These are phyloP conservation scores for Cinara cedri DNA, from an alignment of 2,888 invertebrate genomes.

Conservation along the genomic window DNA sequence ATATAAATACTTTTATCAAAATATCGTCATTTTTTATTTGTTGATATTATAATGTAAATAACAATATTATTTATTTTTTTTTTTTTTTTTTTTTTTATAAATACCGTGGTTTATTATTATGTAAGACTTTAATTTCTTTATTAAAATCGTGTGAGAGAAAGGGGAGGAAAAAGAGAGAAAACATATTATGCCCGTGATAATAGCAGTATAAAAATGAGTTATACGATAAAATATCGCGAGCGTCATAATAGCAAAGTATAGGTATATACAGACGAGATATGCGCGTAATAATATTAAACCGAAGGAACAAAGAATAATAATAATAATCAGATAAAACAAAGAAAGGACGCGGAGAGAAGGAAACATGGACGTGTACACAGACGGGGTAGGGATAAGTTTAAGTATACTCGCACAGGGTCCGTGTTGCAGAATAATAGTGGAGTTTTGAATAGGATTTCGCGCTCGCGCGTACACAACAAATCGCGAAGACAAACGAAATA, in stretches of 20 bases:
- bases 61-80: no score
- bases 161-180: background rate
- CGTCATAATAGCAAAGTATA: no score
- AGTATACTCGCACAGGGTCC: background rate
- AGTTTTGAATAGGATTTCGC: background rate
- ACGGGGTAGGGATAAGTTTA: background rate
- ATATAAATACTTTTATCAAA: no score
- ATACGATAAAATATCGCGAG: background rate
- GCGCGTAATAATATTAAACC: background rate
- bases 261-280: background rate
- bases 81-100: no score
- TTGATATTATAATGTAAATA: no score
- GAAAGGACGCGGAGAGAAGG: background rate
- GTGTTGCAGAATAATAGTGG: background rate
- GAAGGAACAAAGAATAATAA: background rate
- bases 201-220: background rate
- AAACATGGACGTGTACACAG: background rate
- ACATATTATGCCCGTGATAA: background rate
- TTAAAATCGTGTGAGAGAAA: background rate
- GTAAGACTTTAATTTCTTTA: no score
- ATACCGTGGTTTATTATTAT: no score
- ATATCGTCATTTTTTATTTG: no score
- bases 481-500: background rate
- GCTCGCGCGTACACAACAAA: background rate
- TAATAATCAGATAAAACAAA: slow-evolving; percentile 15